These are phyloP conservation scores for Butorides virescens DNA, from an alignment of 2,113 vertebrate species.

Conservation along the genomic window DNA sequence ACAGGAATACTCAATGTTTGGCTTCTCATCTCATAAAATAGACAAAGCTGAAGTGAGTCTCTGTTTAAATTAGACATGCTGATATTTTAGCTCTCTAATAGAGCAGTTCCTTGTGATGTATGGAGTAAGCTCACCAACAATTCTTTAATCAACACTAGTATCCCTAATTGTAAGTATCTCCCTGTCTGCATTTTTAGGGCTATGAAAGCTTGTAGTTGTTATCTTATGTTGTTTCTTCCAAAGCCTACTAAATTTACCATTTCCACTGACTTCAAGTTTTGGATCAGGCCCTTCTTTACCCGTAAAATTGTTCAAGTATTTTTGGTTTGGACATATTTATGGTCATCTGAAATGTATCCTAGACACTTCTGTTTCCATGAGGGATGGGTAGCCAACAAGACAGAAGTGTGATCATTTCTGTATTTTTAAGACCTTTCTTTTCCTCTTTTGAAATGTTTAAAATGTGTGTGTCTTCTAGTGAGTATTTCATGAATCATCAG, in stretches of 20 bases:
- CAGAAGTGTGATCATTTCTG: background rate
- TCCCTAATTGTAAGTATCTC: background rate
- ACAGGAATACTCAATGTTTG: background rate
- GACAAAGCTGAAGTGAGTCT: background rate
- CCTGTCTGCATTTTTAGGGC: background rate
- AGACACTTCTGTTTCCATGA: background rate
- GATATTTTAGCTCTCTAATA: background rate
- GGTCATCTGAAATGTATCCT: background rate
- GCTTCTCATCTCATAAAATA: background rate
- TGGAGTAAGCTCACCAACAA: background rate
- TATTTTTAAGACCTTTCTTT: slow-evolving; percentile 24
- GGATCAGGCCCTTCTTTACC: background rate
- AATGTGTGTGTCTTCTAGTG: slow-evolving; percentile 3
- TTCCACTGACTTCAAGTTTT: background rate
- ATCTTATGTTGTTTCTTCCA: background rate
- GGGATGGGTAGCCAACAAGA: background rate
- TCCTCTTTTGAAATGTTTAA: slow-evolving; percentile 31
- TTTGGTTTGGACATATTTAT: background rate
- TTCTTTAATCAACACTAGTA: slow-evolving; percentile 3
- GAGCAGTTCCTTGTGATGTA: background rate
- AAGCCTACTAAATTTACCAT: background rate
- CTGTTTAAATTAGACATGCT: background rate
- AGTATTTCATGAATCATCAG: background rate
- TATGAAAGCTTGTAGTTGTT: background rate
- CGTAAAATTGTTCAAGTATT: background rate